phyloP scores from a whole-genome alignment of 2,888 invertebrate species.

The Dynastes grantii region DNA sequence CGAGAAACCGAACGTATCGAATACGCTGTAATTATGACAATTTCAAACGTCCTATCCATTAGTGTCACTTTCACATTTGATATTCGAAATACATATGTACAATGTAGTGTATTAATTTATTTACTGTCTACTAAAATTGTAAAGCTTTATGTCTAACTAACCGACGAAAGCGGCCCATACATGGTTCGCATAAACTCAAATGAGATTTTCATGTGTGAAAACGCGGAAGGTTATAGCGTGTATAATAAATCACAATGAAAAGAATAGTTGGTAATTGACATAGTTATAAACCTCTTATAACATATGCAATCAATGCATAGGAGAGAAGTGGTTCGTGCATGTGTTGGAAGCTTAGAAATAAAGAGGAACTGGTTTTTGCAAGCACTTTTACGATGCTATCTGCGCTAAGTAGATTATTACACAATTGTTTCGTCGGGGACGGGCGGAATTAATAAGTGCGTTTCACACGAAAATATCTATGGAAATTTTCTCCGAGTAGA shows the following conservation, averaged over 20 bases:
- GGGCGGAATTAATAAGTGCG: slow-evolving; percentile 49
- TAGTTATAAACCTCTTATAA: slow-evolving; percentile 1
- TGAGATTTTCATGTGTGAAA: neutral
- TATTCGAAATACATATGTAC: no score
- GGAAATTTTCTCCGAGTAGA: slow-evolving; percentile 49
- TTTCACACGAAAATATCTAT: slow-evolving; percentile 52
- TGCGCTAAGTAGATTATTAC: slow-evolving; percentile 51
- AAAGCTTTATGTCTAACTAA: neutral
- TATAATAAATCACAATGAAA: slow-evolving; percentile 1
- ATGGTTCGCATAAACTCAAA: no score
- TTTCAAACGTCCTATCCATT: no score
- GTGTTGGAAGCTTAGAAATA: slow-evolving; percentile 22
- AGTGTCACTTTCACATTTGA: no score
- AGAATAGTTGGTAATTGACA: slow-evolving; percentile 15
- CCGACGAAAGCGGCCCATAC: no score
- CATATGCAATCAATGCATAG: neutral
- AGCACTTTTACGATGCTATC: slow-evolving; percentile 48
- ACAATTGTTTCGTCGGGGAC: slow-evolving; percentile 47
- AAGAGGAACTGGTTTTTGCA: slow-evolving; percentile 44
- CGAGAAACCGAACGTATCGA: no score
- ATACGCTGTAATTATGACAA: no score
- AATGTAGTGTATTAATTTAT: neutral
- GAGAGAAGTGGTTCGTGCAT: slow-evolving; percentile 30
- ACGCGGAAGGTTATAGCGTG: neutral
- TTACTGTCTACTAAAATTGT: neutral